Base-by-base conservation (phyloP, 2,797 vertebrate species). In the Gobionotothen gibberifrons region DNA sequence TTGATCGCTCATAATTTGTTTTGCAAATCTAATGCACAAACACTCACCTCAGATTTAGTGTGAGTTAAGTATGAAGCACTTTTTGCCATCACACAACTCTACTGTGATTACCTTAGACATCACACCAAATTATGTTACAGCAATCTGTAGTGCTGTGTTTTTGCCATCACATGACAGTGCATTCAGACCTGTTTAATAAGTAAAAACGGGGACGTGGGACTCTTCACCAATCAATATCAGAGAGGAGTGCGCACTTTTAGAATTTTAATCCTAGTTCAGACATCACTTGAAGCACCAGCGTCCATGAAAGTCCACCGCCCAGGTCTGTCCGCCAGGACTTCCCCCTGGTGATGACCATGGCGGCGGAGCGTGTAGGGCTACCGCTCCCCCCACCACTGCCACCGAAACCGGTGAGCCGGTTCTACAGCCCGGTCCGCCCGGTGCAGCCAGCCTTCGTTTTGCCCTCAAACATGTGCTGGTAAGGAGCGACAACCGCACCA, bases 1-100 rank as follows among this genome's bases (percentile, higher is more conserved):
- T 36, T 36, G 13, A 19, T 75, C 49, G 61, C 56, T 59, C 51
- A 56, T 36, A 49, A 63, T 77, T 72, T 63, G 22, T 36, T 56
- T n/a, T 0, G 1, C 52, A n/a, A 47, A 36, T 15, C 5, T 32
- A 51, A 53, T 29, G 54, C 19, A 29, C 51, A 51, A 63, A 67
- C 42, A 2, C 26, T 59, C 22, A 68, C 43, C 51, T 66, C 55
- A 51, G 47, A 48, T 13, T 39, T 13, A 56, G 63, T 32, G 59
- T 48, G 47, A 72, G 7, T 40, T 32, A 43, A 65, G 16, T 16
- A 10, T 43, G 21, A 74, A 14, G 53, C n/a, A 17, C 15, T 36
- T 44, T 22, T 56, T 21, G 17, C 15, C 15, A 3, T 19, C 21
- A 42, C 4, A 16, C 15, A 3, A 3, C 22, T 44, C 3, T 12